Conservation (phyloP, 1,140 invertebrate genomes). For the Antheraea mylitta region DNA sequence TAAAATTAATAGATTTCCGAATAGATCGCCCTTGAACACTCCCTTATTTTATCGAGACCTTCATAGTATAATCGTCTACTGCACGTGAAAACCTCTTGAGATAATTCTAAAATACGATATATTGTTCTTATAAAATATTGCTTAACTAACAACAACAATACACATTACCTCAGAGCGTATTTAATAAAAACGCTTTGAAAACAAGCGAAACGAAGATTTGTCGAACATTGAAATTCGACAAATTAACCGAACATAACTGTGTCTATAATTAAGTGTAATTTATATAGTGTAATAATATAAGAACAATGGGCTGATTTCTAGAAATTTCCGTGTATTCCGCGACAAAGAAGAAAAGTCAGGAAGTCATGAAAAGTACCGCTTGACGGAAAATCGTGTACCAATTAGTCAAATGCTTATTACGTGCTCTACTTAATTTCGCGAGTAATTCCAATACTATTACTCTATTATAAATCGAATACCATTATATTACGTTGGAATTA, state of each 20-base stretch:
- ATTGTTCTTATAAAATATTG: not conserved
- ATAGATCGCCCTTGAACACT: constrained; percentile 24
- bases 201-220: too few relatives aligned
- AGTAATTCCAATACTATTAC: too few relatives aligned
- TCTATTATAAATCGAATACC: too few relatives aligned
- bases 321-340: not conserved
- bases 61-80: not conserved
- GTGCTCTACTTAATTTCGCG: not conserved
- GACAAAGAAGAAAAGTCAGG: not conserved
- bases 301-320: not conserved
- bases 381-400: not conserved
- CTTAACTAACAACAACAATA: not conserved
- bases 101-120: not conserved
- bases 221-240: not conserved
- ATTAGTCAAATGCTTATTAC: not conserved
- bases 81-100: constrained; percentile 2
- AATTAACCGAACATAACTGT: not conserved
- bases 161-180: not conserved
- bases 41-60: constrained; percentile 13
- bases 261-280: too few relatives aligned
- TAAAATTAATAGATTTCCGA: not conserved
- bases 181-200: not conserved
- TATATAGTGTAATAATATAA: not conserved
- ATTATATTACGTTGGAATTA: too few relatives aligned
- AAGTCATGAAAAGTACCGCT: not conserved